Evolutionary conservation across 2,888 invertebrate species (phyloP).

Genomic region (Plagodis dolabraria): DNA sequence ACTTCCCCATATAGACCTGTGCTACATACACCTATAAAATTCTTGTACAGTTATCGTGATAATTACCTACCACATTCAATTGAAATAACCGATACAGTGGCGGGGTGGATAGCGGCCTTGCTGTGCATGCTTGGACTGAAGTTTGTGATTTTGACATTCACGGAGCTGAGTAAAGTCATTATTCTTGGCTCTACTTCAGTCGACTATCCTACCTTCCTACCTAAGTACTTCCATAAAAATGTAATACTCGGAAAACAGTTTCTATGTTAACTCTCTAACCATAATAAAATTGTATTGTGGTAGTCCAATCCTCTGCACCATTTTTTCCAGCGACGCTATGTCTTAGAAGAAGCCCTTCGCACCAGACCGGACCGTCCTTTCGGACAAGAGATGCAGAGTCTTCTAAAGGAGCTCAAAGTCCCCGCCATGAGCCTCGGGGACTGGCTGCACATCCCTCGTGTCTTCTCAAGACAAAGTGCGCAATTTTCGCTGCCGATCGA

Average conservation of each 20-base stretch:
- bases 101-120: too few relatives aligned
- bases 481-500: constrained; percentile 91
- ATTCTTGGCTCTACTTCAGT: too few relatives aligned
- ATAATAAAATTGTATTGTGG: not conserved
- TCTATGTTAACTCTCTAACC: not conserved
- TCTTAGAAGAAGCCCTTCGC: constrained; percentile 88
- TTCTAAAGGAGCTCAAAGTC: constrained; percentile 78
- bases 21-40: too few relatives aligned
- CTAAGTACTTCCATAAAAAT: too few relatives aligned
- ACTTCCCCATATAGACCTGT: too few relatives aligned
- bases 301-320: constrained; percentile 16
- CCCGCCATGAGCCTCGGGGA: constrained; percentile 82
- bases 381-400: constrained; percentile 78
- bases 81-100: too few relatives aligned
- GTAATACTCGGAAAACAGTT: not conserved
- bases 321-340: constrained; percentile 83
- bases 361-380: constrained; percentile 71
- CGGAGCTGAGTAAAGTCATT: too few relatives aligned
- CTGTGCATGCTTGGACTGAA: too few relatives aligned
- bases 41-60: too few relatives aligned
- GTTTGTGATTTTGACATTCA: too few relatives aligned
- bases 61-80: too few relatives aligned
- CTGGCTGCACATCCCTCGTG: constrained; percentile 88
- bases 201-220: too few relatives aligned
- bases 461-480: constrained; percentile 90